Conservation (phyloP, 2,113 vertebrate genomes). For the Chroicocephalus ridibundus region DNA sequence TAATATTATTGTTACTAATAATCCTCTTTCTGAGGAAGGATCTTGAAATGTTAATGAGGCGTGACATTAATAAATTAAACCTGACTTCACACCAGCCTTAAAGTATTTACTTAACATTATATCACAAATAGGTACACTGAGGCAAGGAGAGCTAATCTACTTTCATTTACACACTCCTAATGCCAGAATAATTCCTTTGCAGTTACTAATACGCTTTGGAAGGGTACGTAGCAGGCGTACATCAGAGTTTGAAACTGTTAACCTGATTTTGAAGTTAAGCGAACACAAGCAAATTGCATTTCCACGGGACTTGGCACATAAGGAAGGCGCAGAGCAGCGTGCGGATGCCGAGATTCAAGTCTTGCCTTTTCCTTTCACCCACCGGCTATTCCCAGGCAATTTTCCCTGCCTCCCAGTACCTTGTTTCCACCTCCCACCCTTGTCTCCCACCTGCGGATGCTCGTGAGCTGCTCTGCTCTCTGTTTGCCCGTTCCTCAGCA, state of each 20-base stretch:
- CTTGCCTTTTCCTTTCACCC: not conserved
- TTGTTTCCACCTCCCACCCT: not conserved
- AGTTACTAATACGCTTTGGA: not conserved
- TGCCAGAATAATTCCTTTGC: not conserved
- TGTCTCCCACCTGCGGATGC: rapidly evolving
- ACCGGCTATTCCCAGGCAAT: not conserved
- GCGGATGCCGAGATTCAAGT: rapidly evolving
- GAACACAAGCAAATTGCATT: not conserved
- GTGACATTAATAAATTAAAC: constrained; percentile 7
- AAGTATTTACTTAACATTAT: not conserved
- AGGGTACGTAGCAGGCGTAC: not conserved
- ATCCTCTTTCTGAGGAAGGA: constrained; percentile 9
- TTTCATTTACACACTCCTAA: not conserved
- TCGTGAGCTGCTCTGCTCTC: not conserved
- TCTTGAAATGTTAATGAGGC: not conserved
- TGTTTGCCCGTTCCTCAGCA: not conserved
- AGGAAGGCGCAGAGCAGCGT: rapidly evolving
- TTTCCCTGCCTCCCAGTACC: not conserved
- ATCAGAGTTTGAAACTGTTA: not conserved
- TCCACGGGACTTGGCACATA: not conserved
- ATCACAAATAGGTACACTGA: constrained; percentile 6
- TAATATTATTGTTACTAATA: not conserved
- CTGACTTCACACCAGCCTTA: not conserved
- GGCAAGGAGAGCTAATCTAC: constrained; percentile 12
- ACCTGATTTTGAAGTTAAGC: not conserved